phyloP scores from a whole-genome alignment of 2,888 invertebrate genomes.

The Trachelus tabidus region DNA sequence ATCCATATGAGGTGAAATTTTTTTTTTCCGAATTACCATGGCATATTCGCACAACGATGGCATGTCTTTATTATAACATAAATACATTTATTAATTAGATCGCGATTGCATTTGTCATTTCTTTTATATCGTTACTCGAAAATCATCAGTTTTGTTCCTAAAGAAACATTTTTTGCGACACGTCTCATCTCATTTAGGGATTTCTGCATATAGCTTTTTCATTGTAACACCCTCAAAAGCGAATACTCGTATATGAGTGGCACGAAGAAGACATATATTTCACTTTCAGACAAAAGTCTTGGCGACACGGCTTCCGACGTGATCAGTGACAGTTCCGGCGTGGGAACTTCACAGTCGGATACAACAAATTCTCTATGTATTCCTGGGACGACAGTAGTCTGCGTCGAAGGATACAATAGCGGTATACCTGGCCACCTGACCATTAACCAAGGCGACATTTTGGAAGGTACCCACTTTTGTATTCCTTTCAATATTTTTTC shows the following conservation, averaged over 20 bases:
- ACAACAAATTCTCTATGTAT: conserved; percentile 81
- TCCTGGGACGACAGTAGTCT: conserved; percentile 86
- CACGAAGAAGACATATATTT: not conserved
- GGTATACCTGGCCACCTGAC: conserved; percentile 81
- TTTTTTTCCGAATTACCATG: not conserved
- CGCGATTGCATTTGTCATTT: not conserved
- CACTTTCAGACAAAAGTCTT: conserved; percentile 85
- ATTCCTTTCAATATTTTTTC: not conserved
- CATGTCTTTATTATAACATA: not conserved
- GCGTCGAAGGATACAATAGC: conserved; percentile 84
- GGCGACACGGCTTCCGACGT: conserved; percentile 88
- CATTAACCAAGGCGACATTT: conserved; percentile 88
- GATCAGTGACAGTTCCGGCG: conserved; percentile 92
- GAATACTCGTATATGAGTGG: not conserved
- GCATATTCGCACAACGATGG: not conserved
- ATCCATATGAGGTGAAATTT: not conserved
- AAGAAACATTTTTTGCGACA: not conserved
- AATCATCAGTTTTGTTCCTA: not conserved
- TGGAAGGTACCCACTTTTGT: conserved; percentile 76
- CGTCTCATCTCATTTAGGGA: not conserved
- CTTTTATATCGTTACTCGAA: not conserved
- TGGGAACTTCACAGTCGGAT: conserved; percentile 90
- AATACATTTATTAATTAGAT: not conserved
- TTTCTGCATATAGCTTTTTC: not conserved
- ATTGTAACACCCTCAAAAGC: not conserved